Percentiles rank a stretch among this genome's conserved stretches.
Evolutionary conservation across 2,888 invertebrate species (phyloP).

Genomic region (Pegoplata infirma): DNA sequence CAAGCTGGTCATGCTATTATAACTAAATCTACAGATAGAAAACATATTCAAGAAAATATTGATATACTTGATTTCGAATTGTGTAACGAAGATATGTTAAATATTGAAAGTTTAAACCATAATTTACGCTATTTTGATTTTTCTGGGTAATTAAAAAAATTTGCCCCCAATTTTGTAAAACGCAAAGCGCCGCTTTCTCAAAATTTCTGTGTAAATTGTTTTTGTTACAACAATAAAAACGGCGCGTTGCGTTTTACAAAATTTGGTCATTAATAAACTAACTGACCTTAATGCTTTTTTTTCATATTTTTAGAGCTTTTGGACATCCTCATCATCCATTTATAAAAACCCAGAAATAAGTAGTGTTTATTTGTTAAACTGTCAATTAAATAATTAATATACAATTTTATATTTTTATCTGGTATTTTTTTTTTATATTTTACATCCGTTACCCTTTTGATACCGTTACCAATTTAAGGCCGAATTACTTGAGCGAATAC

Average conservation of each 20-base stretch:
- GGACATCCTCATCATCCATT: constrained; percentile 45
- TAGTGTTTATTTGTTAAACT: no score
- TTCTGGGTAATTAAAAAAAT: constrained; percentile 64
- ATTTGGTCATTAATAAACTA: no score
- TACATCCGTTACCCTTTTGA: no score
- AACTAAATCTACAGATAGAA: constrained; percentile 88
- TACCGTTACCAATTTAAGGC: no score
- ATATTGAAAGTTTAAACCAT: constrained; percentile 84
- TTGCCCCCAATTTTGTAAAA: neutral
- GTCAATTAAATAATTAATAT: no score
- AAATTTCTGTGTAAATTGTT: no score
- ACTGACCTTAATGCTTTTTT: neutral
- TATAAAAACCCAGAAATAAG: neutral
- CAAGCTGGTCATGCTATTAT: constrained; percentile 87
- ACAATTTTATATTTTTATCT: no score
- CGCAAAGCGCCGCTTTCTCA: neutral
- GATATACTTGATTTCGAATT: constrained; percentile 88
- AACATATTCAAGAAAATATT: constrained; percentile 84
- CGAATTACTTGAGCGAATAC: no score
- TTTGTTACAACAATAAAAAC: no score
- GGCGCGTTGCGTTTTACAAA: no score
- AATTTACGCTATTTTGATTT: constrained; percentile 83
- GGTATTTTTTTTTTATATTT: no score
- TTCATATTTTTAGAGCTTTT: constrained; percentile 28
- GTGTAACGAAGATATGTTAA: constrained; percentile 82